Evolutionary conservation across 2,113 vertebrate genomes (phyloP).

Genomic region (Grantiella picta): DNA sequence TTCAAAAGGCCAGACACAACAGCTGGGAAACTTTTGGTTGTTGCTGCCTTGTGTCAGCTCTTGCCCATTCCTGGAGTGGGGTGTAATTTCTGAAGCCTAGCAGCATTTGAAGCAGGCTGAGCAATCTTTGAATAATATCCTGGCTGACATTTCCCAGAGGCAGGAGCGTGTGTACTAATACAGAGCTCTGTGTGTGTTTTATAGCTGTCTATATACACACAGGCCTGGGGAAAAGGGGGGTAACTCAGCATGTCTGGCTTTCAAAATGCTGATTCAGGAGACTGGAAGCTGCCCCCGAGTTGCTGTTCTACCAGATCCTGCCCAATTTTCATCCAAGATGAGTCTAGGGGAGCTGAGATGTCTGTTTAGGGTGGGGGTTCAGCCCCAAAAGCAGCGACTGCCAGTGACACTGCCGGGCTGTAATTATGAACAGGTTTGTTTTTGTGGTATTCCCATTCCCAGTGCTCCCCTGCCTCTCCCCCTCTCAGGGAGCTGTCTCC

Average conservation of each 20-base stretch:
- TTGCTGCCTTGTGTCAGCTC: conserved; percentile 43
- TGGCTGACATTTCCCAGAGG: conserved; percentile 21
- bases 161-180: neutral
- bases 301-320: neutral
- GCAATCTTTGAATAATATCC: conserved; percentile 1
- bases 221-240: neutral
- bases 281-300: neutral
- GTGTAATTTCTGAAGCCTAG: conserved; percentile 25
- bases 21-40: conserved; percentile 37
- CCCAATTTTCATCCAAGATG: neutral
- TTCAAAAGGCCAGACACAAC: conserved; percentile 50
- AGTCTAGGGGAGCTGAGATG: neutral
- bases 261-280: conserved; percentile 50
- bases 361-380: neutral
- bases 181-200: neutral
- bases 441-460: neutral
- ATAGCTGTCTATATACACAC: neutral
- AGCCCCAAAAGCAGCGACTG: neutral
- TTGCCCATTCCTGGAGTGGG: neutral
- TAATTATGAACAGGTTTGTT: conserved; percentile 21
- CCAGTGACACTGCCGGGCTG: neutral
- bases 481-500: neutral
- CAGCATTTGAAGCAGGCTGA: neutral
- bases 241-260: conserved; percentile 1
- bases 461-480: neutral